These are phyloP conservation scores for Drosophila bocki DNA, from an alignment of 1,140 invertebrate genomes.

Conservation along the genomic window DNA sequence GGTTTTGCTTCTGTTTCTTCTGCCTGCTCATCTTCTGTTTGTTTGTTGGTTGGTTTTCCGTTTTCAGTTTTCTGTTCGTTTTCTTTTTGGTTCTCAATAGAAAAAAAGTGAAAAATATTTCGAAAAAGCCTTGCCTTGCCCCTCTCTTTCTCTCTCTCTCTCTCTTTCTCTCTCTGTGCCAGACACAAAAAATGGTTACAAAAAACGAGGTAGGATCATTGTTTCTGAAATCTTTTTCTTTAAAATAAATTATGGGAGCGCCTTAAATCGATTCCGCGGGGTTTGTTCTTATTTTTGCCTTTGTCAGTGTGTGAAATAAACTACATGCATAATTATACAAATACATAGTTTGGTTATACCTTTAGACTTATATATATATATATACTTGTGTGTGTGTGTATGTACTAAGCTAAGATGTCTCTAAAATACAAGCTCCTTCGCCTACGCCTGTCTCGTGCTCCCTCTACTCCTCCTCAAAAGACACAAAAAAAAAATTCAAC, in stretches of 20 bases:
- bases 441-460: background rate
- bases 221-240: constrained; percentile 42
- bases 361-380: constrained; percentile 63
- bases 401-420: constrained; percentile 59
- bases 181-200: constrained; percentile 29
- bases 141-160: constrained; percentile 39
- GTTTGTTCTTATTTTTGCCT: background rate
- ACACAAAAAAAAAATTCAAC: constrained; percentile 14
- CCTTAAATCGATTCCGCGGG: constrained; percentile 32
- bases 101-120: constrained; percentile 74
- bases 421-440: constrained; percentile 39
- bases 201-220: constrained; percentile 85
- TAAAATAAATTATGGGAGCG: constrained; percentile 37
- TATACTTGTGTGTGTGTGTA: constrained; percentile 2
- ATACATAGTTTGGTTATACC: constrained; percentile 80
- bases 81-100: constrained; percentile 59
- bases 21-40: constrained; percentile 18
- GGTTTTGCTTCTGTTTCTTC: constrained; percentile 49
- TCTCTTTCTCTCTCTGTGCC: constrained; percentile 34
- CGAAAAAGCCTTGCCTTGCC: constrained; percentile 57
- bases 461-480: background rate
- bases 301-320: constrained; percentile 59
- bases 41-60: constrained; percentile 32
- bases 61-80: constrained; percentile 11
- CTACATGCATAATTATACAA: constrained; percentile 63